Evolutionary conservation across 2,888 invertebrate species (phyloP).

Genomic region (Teinopalpus imperialis): DNA sequence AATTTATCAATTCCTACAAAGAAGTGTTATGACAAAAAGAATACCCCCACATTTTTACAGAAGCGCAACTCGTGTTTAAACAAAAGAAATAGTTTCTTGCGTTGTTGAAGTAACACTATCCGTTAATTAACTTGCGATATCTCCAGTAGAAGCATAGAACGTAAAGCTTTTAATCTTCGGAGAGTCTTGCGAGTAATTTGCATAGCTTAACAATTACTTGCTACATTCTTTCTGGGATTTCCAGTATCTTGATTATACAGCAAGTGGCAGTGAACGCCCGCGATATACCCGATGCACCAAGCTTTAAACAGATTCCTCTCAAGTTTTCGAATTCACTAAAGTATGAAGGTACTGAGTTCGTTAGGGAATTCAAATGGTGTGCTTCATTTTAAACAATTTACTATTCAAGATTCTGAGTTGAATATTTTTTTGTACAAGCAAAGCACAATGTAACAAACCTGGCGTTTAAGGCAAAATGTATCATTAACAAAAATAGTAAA

Average conservation of each 20-base stretch:
- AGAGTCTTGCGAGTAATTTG: slow-evolving; percentile 51
- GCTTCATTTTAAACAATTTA: slow-evolving; percentile 5
- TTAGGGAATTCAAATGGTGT: slow-evolving; percentile 18
- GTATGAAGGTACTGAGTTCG: slow-evolving; percentile 6
- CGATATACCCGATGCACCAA: slow-evolving; percentile 16
- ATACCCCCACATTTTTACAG: neutral
- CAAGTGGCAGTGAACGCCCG: slow-evolving; percentile 16
- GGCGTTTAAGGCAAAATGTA: too few species aligned
- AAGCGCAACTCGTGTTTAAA: slow-evolving; percentile 23
- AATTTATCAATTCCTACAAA: neutral
- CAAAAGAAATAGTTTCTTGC: slow-evolving; percentile 35
- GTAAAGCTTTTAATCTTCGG: slow-evolving; percentile 47
- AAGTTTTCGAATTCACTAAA: slow-evolving; percentile 8
- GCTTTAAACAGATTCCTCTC: slow-evolving; percentile 21
- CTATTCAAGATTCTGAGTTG: slow-evolving; percentile 1
- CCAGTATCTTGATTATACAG: slow-evolving; percentile 40
- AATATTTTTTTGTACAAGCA: neutral
- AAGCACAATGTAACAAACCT: too few species aligned
- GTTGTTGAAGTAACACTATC: slow-evolving; percentile 35
- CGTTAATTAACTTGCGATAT: slow-evolving; percentile 59
- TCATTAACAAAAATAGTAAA: too few species aligned
- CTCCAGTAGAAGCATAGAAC: slow-evolving; percentile 44
- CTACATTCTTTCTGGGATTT: slow-evolving; percentile 59
- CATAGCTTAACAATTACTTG: slow-evolving; percentile 72
- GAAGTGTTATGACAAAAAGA: neutral